Conservation (phyloP, 1,140 invertebrate genomes). For the Hermetia illucens region DNA sequence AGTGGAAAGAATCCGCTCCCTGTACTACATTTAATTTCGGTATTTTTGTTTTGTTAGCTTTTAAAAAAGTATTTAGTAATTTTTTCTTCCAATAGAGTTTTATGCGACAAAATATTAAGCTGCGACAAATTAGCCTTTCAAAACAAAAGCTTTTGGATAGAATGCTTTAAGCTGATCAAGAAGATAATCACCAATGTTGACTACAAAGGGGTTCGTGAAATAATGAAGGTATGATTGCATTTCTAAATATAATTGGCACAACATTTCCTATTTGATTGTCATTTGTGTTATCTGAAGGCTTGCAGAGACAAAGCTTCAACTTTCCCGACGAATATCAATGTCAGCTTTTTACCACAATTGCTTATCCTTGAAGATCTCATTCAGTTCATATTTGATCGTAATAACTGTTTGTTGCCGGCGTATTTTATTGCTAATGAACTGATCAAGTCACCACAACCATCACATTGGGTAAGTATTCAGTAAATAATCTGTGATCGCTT, state of each 20-base stretch:
- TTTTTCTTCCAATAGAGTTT: constrained; percentile 41
- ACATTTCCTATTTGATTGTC: too few species aligned
- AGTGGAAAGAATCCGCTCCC: too few species aligned
- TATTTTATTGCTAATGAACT: constrained; percentile 94
- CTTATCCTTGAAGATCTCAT: constrained; percentile 68
- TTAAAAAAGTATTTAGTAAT: too few species aligned
- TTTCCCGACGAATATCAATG: constrained; percentile 58
- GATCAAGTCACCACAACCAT: constrained; percentile 74
- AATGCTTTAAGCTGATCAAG: constrained; percentile 71
- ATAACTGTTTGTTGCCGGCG: constrained; percentile 79
- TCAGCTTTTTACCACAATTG: constrained; percentile 64
- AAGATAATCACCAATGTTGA: constrained; percentile 81
- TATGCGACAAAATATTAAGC: constrained; percentile 70
- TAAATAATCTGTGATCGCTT: too few species aligned
- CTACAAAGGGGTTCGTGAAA: constrained; percentile 87
- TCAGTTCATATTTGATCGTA: constrained; percentile 81
- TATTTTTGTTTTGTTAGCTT: too few species aligned
- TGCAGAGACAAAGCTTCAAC: constrained; percentile 76
- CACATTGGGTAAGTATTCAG: constrained; percentile 69
- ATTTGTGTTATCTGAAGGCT: too few species aligned
- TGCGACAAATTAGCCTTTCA: constrained; percentile 65
- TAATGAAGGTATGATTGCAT: constrained; percentile 58
- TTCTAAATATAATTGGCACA: background rate
- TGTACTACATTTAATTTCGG: too few species aligned
- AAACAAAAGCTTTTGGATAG: constrained; percentile 73